Evolutionary conservation across 1,140 invertebrate species (phyloP).

Genomic region (Ruditapes philippinarum): DNA sequence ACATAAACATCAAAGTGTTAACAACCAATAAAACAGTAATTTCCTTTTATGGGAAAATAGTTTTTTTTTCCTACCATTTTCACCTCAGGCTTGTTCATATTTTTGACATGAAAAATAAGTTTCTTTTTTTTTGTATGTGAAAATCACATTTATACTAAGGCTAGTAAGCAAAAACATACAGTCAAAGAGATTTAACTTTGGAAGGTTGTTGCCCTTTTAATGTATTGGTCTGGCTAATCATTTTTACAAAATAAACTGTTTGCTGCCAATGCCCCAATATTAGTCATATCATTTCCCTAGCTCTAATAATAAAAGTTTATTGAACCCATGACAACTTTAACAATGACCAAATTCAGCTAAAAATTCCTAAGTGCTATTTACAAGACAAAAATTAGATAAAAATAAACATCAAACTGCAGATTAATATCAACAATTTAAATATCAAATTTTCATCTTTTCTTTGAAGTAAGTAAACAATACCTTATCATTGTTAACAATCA

Average conservation of each 20-base stretch:
- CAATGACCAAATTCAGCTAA: too few species aligned
- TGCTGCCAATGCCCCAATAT: too few species aligned
- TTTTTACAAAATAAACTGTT: too few species aligned
- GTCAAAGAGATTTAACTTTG: too few species aligned
- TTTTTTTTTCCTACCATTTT: not conserved
- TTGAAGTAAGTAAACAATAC: not conserved
- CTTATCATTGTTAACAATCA: not conserved
- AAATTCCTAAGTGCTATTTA: constrained; percentile 9
- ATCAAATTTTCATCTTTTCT: not conserved
- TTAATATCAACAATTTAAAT: not conserved
- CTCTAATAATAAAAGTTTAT: not conserved
- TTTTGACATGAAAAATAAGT: too few species aligned
- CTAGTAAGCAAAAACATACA: too few species aligned
- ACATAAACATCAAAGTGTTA: not conserved
- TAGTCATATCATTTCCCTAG: not conserved
- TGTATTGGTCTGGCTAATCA: too few species aligned
- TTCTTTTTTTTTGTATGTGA: too few species aligned
- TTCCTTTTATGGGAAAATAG: constrained; percentile 22
- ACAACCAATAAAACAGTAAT: constrained; percentile 16
- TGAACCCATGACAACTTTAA: not conserved
- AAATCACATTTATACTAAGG: too few species aligned
- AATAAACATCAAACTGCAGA: not conserved
- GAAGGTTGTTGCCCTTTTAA: not conserved
- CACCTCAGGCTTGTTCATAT: not conserved
- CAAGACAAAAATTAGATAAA: not conserved